Evolutionary conservation across 1,140 invertebrate species (phyloP).

Genomic region (Colletes gigas): DNA sequence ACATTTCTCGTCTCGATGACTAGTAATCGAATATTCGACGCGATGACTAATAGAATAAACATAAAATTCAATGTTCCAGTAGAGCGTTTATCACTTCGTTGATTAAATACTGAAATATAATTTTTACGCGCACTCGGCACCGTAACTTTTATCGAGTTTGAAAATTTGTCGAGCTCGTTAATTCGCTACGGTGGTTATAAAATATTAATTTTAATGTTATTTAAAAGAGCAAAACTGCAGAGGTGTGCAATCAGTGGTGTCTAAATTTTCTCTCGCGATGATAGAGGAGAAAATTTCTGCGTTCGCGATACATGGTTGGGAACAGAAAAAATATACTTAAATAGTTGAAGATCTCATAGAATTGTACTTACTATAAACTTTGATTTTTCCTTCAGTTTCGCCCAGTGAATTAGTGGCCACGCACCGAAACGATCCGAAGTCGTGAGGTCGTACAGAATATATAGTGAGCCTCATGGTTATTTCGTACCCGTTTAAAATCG

Average conservation of each 20-base stretch:
- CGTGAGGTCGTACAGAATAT: constrained; percentile 81
- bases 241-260: not conserved
- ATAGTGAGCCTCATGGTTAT: constrained; percentile 84
- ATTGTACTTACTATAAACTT: constrained; percentile 83
- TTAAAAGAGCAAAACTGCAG: not conserved
- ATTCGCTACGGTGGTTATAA: not conserved
- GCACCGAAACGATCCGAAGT: constrained; percentile 84
- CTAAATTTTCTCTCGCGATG: too few species aligned
- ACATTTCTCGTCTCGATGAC: not conserved
- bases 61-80: not conserved
- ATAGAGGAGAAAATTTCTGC: too few species aligned
- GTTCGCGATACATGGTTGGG: too few species aligned
- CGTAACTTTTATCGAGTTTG: not conserved
- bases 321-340: too few species aligned
- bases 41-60: not conserved
- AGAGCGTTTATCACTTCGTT: not conserved
- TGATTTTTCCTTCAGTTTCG: constrained; percentile 83
- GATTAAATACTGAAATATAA: not conserved
- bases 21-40: not conserved
- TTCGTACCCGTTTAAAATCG: constrained; percentile 80
- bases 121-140: not conserved
- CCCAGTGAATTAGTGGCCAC: constrained; percentile 85
- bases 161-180: not conserved
- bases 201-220: not conserved
- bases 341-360: not conserved